Evolutionary conservation across 2,888 invertebrate species (phyloP), one percentile per base, ranked within the genome.

Genomic region (Drosophila bunnanda): DNA sequence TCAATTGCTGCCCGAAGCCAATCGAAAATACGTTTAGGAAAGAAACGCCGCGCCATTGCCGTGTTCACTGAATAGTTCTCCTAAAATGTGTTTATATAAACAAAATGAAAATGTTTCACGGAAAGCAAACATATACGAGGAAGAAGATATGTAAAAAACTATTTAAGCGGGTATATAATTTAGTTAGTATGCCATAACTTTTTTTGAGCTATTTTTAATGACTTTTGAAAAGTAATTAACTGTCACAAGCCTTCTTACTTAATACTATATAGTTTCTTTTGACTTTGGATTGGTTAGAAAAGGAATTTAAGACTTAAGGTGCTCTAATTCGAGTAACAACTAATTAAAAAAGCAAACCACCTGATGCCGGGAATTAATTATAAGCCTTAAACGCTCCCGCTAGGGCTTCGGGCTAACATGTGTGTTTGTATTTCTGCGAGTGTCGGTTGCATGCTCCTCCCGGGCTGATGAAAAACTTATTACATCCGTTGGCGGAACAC

Each of bases 51-150:
- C 7, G 15, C 32, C 36, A 30, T 41, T 39, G 28, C 43, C 28
- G 22, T 22, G 20, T 46, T 34, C 50, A 44, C 44, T 28, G 48
- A 66, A 77, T 78, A 82, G 75, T 87, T 78, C 17, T 20, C 17
- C 68, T 77, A 66, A 69, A 66, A 68, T 79, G 61, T 82, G 68
- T 75, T 72, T 84, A 76, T 67, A 78, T 72, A 82, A 84, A 75
- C 69, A 70, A 66, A 70, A 68, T 60, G 76, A 52, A 70, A 39
- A 44, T 36, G 46, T 30, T 58, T 59, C 15, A 46, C 36, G 10
- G 9, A 30, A 48, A 17, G 3, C 9, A 15, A 32, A 20, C 48
- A 13, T 1, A 6, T 2, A 30, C 8, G 15, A 8, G 28, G 12
- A 48, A 48, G 6, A 32, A 48, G 8, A 30, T 32, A 32, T 20